phyloP scores from a whole-genome alignment of 2,113 vertebrate genomes.

The Dipodomys merriami region DNA sequence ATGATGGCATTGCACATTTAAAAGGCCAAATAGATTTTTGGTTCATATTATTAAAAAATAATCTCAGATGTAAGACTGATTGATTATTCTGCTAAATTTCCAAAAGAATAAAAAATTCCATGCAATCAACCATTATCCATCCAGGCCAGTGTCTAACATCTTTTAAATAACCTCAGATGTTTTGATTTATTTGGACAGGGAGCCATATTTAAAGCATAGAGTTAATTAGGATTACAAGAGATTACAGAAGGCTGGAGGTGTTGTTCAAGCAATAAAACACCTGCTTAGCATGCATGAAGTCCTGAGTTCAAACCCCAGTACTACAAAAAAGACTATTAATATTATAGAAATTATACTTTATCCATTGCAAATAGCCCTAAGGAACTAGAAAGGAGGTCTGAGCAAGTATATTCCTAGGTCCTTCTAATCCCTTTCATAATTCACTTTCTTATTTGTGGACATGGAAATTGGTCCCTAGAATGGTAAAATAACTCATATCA shows the following conservation, averaged over 20 bases:
- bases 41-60: conserved; percentile 2
- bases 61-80: not conserved
- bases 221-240: conserved; percentile 37
- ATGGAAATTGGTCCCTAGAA: not conserved
- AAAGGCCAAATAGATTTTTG: conserved; percentile 46
- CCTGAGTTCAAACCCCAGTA: too few relatives aligned
- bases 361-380: not conserved
- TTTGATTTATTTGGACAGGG: not conserved
- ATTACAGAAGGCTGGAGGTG: not conserved
- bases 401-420: not conserved
- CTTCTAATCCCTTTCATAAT: not conserved
- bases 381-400: not conserved
- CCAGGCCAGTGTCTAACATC: conserved; percentile 2
- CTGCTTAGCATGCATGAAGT: too few relatives aligned
- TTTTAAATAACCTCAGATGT: conserved; percentile 52
- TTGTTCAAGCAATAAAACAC: too few relatives aligned
- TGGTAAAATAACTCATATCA: not conserved
- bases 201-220: conserved; percentile 11
- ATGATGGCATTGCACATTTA: conserved; percentile 31
- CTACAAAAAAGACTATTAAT: too few relatives aligned
- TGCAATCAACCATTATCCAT: conserved; percentile 3
- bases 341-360: conserved; percentile 17
- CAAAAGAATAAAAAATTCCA: conserved; percentile 25
- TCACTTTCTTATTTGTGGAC: conserved; percentile 41
- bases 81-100: conserved; percentile 56